Percentiles rank a stretch among this genome's conserved stretches.
Conservation (phyloP, 1,140 invertebrate genomes). For the Latrodectus geometricus region DNA sequence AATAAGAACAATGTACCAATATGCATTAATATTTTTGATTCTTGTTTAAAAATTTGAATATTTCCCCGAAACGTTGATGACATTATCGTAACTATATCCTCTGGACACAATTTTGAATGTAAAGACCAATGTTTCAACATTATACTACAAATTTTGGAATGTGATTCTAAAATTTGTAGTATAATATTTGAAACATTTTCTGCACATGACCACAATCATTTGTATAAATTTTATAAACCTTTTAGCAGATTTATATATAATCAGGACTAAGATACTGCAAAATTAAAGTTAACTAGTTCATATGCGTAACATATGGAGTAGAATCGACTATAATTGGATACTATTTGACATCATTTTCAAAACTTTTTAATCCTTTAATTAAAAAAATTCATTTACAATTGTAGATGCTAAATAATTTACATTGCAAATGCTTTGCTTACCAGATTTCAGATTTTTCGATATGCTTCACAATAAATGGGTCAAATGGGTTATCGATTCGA, state of each 20-base stretch:
- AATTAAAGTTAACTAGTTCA: slow-evolving; percentile 17
- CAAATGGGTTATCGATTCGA: too few relatives aligned
- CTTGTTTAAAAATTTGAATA: too few relatives aligned
- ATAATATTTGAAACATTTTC: too few relatives aligned
- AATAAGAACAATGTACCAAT: too few relatives aligned
- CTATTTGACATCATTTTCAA: slow-evolving; percentile 11
- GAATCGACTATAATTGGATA: slow-evolving; percentile 18
- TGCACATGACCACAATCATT: neutral
- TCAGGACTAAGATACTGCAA: neutral
- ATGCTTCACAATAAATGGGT: neutral
- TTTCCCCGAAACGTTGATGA: too few relatives aligned
- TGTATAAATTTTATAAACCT: slow-evolving; percentile 15
- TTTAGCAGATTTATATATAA: neutral
- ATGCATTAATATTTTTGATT: too few relatives aligned
- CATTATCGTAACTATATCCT: too few relatives aligned
- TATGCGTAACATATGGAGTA: slow-evolving; percentile 22
- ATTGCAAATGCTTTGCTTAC: slow-evolving; percentile 38
- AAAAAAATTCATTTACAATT: slow-evolving; percentile 23
- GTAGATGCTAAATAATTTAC: slow-evolving; percentile 23
- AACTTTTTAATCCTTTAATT: slow-evolving; percentile 23
- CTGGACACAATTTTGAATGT: too few relatives aligned
- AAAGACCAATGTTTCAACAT: too few relatives aligned
- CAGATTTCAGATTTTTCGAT: slow-evolving; percentile 26
- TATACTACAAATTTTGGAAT: too few relatives aligned
- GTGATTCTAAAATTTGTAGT: too few relatives aligned